These are phyloP conservation scores for Hydractinia symbiolongicarpus DNA, from an alignment of 30 jellyfish, hydroid and myxozoan genomes.

Conservation along the genomic window DNA sequence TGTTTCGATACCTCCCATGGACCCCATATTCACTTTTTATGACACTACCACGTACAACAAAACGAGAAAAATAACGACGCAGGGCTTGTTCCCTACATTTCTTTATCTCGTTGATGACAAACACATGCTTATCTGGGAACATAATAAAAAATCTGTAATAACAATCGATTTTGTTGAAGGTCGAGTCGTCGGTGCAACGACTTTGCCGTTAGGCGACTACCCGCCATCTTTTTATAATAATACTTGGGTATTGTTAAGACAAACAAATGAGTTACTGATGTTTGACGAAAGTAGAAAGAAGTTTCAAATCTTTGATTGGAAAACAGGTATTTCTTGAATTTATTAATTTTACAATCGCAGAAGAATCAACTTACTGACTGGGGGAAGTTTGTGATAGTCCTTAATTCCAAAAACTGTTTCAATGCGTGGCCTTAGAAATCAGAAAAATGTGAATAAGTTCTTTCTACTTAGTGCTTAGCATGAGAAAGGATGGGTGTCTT, in stretches of 20 bases:
- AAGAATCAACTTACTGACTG: too few species aligned
- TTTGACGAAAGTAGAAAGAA: constrained; percentile 33
- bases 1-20: constrained; percentile 66
- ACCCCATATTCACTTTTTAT: constrained; percentile 47
- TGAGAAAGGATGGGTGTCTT: too few species aligned
- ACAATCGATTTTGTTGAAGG: constrained; percentile 33
- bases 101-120: constrained; percentile 28
- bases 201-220: constrained; percentile 18
- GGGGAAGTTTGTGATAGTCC: too few species aligned
- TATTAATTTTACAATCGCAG: too few species aligned
- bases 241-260: constrained; percentile 47
- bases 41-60: constrained; percentile 20
- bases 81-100: constrained; percentile 43
- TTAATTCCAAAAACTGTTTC: too few species aligned
- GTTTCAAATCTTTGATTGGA: constrained; percentile 41
- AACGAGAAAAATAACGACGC: neutral
- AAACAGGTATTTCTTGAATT: constrained; percentile 8
- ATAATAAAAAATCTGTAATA: constrained; percentile 32
- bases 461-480: too few species aligned
- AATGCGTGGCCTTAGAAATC: too few species aligned
- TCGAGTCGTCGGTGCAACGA: neutral
- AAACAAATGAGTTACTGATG: constrained; percentile 29
- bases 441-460: too few species aligned
- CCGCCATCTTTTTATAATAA: constrained; percentile 46
- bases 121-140: constrained; percentile 42